Percentiles rank a stretch among this genome's conserved stretches.
phyloP scores from a whole-genome alignment of 2,113 vertebrate genomes.

The Anhinga rufa region DNA sequence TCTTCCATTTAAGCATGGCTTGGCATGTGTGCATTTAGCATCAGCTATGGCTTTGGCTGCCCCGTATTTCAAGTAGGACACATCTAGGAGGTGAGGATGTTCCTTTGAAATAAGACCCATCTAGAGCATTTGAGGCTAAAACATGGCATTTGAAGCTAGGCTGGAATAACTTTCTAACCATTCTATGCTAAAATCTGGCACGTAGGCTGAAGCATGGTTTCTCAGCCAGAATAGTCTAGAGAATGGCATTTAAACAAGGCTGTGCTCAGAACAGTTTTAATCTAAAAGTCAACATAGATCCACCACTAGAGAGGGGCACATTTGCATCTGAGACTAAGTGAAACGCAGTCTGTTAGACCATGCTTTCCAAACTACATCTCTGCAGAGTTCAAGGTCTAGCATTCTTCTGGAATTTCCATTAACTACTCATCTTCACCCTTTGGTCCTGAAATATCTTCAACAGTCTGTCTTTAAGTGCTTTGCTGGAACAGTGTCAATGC shows the following conservation, averaged over 20 bases:
- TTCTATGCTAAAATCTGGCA: slow-evolving; percentile 8
- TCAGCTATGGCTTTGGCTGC: neutral
- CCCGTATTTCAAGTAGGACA: neutral
- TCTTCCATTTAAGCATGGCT: neutral
- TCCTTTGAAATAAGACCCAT: neutral
- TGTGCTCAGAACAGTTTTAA: neutral
- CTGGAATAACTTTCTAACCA: neutral
- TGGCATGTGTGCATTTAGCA: neutral
- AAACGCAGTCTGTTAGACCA: neutral
- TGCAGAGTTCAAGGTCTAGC: neutral
- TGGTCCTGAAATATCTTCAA: neutral
- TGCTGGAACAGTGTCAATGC: neutral
- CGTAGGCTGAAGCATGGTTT: neutral
- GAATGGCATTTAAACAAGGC: slow-evolving; percentile 19
- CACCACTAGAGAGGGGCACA: neutral
- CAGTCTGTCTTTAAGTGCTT: neutral
- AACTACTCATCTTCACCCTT: neutral
- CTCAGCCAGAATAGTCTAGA: slow-evolving; percentile 20
- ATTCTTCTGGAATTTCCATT: neutral
- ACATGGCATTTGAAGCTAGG: neutral
- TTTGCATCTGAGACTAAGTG: neutral
- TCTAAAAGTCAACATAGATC: neutral
- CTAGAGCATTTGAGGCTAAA: neutral
- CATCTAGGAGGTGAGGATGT: neutral
- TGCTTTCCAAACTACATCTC: neutral